Evolutionary conservation across 2,113 vertebrate genomes (phyloP), one percentile per base, ranked within the genome.

Genomic region (Psephotus haematonotus): DNA sequence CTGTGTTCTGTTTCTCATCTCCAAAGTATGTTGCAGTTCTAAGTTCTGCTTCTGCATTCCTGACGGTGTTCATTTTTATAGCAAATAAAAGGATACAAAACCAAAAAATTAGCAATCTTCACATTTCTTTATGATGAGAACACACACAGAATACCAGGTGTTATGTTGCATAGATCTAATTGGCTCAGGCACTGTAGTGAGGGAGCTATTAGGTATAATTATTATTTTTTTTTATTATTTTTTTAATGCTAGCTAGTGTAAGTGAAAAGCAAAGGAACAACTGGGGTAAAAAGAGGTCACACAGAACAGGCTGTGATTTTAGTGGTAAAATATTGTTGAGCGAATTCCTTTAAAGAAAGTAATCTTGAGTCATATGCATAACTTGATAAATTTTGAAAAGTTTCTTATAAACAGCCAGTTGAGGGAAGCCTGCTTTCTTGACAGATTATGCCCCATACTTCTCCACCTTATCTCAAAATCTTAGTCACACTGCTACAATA

Each of bases 401-500:
- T 10, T 81, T 52, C 69, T 79, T 47, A 35, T 72, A 49, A 76
- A 37, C 1, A 80, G 25, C 3, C 6, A 35, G 1, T 57, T 52
- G 57, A 69, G 17, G 24, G 37, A 79, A 76, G 3, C 5, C 23
- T 50, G 2, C 29, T 76, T 86, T 76, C 29, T 23, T 82, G 23
- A 62, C 33, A 65, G 29, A 46, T 76, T 82, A 31, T 69, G 35
- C 9, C 20, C 33, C 17, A 5, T 39, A 16, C 8, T 27, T 71
- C 20, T 35, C 23, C 7, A 43, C 13, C 1, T 28, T 55, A 27
- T 9, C 3, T 6, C 29, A 88, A 86, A 82, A 33, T 65, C 27
- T 60, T 72, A 35, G 4, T 11, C 1, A 0, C 24, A 13, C 1
- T 2, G 57, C 11, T 29, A 31, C 8, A 53, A 11, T 49, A 60